Conservation (phyloP, 2,888 invertebrate genomes). For the Tinea pellionella region DNA sequence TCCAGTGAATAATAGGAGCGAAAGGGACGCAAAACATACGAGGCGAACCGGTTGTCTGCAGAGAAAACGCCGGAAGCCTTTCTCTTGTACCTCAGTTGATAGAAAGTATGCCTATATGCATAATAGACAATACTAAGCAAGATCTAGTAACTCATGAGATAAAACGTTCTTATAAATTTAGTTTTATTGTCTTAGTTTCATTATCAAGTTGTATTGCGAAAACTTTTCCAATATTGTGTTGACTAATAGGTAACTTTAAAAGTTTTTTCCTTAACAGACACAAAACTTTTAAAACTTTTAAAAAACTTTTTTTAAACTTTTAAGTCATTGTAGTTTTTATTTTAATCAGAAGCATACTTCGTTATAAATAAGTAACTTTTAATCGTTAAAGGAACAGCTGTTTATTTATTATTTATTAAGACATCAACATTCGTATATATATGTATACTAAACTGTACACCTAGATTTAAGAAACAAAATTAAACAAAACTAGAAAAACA, state of each 20-base stretch:
- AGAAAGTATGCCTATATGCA: slow-evolving; percentile 13
- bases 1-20: slow-evolving; percentile 24
- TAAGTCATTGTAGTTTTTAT: neutral
- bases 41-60: slow-evolving; percentile 31
- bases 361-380: neutral
- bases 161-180: slow-evolving; percentile 17
- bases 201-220: neutral
- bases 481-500: too few relatives aligned
- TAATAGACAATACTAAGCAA: slow-evolving; percentile 16
- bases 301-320: too few relatives aligned
- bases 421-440: too few relatives aligned
- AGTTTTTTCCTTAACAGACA: neutral
- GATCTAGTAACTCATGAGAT: slow-evolving; percentile 18
- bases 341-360: neutral
- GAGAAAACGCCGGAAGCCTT: slow-evolving; percentile 48
- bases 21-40: slow-evolving; percentile 25
- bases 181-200: neutral
- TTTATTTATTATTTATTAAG: too few relatives aligned
- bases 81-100: slow-evolving; percentile 26
- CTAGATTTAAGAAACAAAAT: too few relatives aligned
- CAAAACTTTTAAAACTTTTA: neutral
- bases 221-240: slow-evolving; percentile 11
- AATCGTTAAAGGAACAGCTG: too few relatives aligned
- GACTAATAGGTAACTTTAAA: slow-evolving; percentile 11
- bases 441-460: too few relatives aligned